A percentile compares a stretch with the other conserved stretches of the same genome.
These are phyloP conservation scores for Pitta sordida DNA, from an alignment of 2,113 vertebrate species.

Conservation along the genomic window DNA sequence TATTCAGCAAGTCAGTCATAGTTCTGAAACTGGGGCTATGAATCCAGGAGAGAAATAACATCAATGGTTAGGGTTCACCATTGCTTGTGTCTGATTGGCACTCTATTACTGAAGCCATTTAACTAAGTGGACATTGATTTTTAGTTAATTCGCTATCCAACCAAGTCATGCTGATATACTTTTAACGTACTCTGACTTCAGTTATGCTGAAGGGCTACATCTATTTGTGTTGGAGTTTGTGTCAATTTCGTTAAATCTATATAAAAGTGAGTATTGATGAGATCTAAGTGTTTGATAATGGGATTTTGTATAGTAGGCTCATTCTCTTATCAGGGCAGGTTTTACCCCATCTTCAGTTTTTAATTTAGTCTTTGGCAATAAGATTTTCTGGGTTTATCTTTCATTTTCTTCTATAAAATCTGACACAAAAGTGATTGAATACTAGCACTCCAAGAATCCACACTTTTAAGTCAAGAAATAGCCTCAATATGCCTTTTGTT, in stretches of 20 bases:
- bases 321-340: not conserved
- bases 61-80: not conserved
- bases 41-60: not conserved
- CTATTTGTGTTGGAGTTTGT: not conserved
- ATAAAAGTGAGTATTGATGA: not conserved
- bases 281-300: not conserved
- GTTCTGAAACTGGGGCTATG: not conserved
- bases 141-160: conserved; percentile 1
- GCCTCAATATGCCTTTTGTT: not conserved
- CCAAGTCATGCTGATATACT: not conserved
- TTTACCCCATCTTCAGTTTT: not conserved
- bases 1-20: not conserved
- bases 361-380: not conserved
- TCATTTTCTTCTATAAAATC: not conserved
- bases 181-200: not conserved
- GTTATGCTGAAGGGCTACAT: not conserved
- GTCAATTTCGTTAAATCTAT: not conserved
- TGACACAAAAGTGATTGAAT: not conserved
- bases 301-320: not conserved
- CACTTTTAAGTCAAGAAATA: not conserved
- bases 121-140: conserved; percentile 40
- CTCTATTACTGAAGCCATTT: not conserved
- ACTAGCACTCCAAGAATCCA: not conserved
- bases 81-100: not conserved
- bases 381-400: not conserved